These are phyloP conservation scores for Sesia apiformis DNA, from an alignment of 2,888 invertebrate species.

Conservation along the genomic window DNA sequence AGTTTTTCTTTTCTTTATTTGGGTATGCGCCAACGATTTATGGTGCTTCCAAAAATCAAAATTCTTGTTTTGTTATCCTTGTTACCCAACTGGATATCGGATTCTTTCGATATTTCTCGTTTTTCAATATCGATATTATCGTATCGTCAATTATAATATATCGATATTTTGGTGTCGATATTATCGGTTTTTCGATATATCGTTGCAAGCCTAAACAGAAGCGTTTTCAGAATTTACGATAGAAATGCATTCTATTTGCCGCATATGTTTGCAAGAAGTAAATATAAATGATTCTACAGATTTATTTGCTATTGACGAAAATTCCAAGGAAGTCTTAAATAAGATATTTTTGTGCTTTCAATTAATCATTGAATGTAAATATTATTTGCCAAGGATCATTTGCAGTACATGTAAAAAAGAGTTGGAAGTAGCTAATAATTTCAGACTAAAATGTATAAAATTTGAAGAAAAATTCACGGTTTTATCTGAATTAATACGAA, in stretches of 20 bases:
- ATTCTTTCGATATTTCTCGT: no score
- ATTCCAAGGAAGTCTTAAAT: conserved; percentile 29
- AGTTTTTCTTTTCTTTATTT: no score
- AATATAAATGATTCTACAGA: conserved; percentile 12
- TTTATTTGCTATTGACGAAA: conserved; percentile 23
- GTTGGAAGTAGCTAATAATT: conserved; percentile 34
- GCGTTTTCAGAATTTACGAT: no score
- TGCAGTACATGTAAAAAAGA: conserved; percentile 41
- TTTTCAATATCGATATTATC: no score
- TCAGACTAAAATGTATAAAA: conserved; percentile 43
- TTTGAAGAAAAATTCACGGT: conserved; percentile 34
- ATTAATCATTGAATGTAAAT: conserved; percentile 28
- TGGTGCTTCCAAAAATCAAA: no score
- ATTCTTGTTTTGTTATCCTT: no score
- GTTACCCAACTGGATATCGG: no score
- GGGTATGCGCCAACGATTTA: no score
- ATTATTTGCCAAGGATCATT: conserved; percentile 33
- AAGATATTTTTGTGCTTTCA: conserved; percentile 47
- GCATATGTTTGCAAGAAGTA: conserved; percentile 36
- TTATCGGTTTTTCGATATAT: no score
- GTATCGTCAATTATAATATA: no score
- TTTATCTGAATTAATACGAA: conserved; percentile 10
- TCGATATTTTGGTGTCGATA: no score
- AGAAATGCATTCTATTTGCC: conserved; percentile 20
- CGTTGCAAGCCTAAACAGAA: no score